These are phyloP conservation scores for Climacteris rufus DNA, from an alignment of 2,113 vertebrate species.

Conservation along the genomic window DNA sequence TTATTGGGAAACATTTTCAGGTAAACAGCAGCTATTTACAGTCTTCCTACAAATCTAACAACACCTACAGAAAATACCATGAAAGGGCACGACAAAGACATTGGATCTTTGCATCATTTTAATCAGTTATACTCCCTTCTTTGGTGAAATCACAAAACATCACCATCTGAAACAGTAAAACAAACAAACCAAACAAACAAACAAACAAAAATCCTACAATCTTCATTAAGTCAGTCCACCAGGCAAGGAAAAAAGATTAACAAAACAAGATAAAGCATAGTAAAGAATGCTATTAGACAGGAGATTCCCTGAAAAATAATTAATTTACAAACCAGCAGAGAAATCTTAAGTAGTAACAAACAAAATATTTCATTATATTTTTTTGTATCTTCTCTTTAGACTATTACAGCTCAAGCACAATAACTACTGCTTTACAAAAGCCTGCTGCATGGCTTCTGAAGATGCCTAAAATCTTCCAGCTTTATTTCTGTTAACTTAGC, in stretches of 20 bases:
- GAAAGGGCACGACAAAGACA: not conserved
- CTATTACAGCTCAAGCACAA: not conserved
- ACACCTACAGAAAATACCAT: not conserved
- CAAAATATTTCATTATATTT: not conserved
- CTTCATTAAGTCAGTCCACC: not conserved
- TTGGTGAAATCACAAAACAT: not conserved
- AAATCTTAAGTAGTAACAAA: not conserved
- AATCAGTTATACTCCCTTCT: not conserved
- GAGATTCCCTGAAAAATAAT: not conserved
- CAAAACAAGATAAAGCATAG: not conserved
- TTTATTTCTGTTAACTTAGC: conserved; percentile 41
- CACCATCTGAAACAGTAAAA: not conserved
- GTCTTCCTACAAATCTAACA: not conserved
- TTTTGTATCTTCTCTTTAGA: not conserved
- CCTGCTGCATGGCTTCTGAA: not conserved
- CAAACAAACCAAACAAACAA: not conserved
- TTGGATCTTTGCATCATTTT: not conserved
- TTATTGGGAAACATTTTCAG: conserved; percentile 25
- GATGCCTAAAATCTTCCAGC: conserved; percentile 5
- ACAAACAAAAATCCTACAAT: not conserved
- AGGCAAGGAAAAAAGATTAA: not conserved
- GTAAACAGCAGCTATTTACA: conserved; percentile 17
- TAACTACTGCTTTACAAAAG: not conserved
- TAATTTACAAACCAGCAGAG: not conserved
- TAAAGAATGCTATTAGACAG: not conserved